These are phyloP conservation scores for Zapus hudsonius DNA, from an alignment of 2,113 vertebrate species.

Conservation along the genomic window DNA sequence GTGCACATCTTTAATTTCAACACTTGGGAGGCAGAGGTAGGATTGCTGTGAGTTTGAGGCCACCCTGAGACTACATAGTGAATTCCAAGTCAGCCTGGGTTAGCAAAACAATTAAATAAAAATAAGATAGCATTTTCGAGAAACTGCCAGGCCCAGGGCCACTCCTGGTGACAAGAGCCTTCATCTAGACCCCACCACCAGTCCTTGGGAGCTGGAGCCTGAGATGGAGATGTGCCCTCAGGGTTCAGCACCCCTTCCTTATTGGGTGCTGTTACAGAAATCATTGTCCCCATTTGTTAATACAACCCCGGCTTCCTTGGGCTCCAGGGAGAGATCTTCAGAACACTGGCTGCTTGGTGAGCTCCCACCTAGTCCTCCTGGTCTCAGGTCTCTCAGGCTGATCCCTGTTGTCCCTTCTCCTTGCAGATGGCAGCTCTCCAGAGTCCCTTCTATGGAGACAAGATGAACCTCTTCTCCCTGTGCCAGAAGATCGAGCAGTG, in stretches of 20 bases:
- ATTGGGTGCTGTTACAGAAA: background rate
- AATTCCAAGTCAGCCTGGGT: background rate
- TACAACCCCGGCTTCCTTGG: background rate
- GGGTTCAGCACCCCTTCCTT: background rate
- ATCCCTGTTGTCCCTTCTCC: background rate
- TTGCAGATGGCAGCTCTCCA: conserved; percentile 92
- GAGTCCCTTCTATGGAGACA: conserved; percentile 92
- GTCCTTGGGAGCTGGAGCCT: background rate
- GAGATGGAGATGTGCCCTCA: background rate
- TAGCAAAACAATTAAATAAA: background rate
- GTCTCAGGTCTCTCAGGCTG: background rate
- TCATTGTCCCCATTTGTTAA: background rate
- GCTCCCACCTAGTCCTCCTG: background rate
- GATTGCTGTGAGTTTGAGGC: too few relatives aligned
- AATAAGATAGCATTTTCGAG: too few relatives aligned
- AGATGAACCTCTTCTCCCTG: conserved; percentile 92
- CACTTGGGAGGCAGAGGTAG: too few relatives aligned
- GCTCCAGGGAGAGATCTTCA: background rate
- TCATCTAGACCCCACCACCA: accelerated
- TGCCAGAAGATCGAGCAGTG: conserved; percentile 94
- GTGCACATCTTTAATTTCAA: too few relatives aligned
- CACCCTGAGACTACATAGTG: background rate
- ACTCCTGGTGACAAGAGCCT: background rate
- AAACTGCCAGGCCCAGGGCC: background rate
- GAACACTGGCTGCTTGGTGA: background rate